Percentiles rank a stretch among this genome's conserved stretches.
These are phyloP conservation scores for Blomia tropicalis DNA, from an alignment of 2,888 invertebrate genomes.

Conservation along the genomic window DNA sequence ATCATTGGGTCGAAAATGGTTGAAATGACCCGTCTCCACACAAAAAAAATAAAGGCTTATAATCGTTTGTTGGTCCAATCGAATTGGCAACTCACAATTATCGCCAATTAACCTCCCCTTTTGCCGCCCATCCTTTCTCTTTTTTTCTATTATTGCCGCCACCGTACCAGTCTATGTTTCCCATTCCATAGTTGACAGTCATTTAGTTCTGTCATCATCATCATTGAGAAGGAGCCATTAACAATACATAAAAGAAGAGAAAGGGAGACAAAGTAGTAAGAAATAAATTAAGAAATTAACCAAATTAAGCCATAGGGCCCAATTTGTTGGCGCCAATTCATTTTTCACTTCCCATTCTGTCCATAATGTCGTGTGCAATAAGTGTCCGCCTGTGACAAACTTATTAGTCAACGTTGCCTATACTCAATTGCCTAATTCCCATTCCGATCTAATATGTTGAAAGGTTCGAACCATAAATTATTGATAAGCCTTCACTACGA, in stretches of 20 bases:
- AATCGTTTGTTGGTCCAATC: neutral
- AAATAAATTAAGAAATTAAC: slow-evolving; percentile 6
- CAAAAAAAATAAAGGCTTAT: no score
- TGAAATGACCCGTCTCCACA: no score
- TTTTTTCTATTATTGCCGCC: neutral
- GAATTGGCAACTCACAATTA: neutral
- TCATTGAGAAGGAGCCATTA: neutral
- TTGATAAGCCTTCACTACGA: no score
- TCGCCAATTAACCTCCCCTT: slow-evolving; percentile 14
- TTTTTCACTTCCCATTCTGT: neutral
- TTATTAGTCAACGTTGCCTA: no score
- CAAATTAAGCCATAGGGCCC: slow-evolving; percentile 13
- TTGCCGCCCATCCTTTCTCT: neutral
- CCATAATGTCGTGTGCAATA: no score
- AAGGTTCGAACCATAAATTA: no score
- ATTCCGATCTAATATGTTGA: no score
- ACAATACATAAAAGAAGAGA: no score
- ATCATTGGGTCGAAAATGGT: no score
- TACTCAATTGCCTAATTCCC: no score
- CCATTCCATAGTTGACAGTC: neutral
- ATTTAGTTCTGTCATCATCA: neutral
- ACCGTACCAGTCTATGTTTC: neutral
- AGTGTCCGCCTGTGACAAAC: no score
- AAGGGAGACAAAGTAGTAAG: no score
- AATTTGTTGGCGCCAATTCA: slow-evolving; percentile 7